Conservation (phyloP, 92 coral and sea anemone genomes). For the Zoanthus sansibaricus region DNA sequence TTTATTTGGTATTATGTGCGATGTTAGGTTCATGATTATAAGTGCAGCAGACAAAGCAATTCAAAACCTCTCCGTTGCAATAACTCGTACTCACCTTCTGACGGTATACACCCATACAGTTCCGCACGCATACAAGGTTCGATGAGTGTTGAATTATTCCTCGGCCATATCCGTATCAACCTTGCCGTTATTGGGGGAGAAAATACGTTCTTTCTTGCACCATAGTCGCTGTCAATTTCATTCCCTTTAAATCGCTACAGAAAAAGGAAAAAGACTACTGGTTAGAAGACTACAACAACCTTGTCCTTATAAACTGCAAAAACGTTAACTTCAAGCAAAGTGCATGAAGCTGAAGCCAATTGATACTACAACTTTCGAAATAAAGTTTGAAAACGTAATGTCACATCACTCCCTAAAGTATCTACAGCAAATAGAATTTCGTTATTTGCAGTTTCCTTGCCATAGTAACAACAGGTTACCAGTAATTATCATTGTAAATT, state of each 20-base stretch:
- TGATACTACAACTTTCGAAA: too few relatives aligned
- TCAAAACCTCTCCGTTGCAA: too few relatives aligned
- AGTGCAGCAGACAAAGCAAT: neutral
- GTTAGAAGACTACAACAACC: neutral
- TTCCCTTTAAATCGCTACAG: constrained; percentile 67
- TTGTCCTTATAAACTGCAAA: neutral
- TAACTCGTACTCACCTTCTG: constrained; percentile 69
- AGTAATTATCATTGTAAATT: too few relatives aligned
- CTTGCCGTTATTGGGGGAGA: constrained; percentile 83
- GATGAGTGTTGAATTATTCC: neutral
- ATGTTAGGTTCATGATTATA: neutral
- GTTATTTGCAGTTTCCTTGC: too few relatives aligned
- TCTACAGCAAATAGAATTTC: too few relatives aligned
- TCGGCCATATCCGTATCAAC: constrained; percentile 72
- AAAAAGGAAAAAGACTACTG: neutral
- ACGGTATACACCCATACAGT: constrained; percentile 90
- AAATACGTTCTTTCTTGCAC: constrained; percentile 1
- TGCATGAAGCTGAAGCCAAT: too few relatives aligned
- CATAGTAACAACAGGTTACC: too few relatives aligned
- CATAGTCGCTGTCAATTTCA: neutral
- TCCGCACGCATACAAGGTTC: constrained; percentile 76
- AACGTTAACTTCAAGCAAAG: too few relatives aligned
- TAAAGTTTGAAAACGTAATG: too few relatives aligned
- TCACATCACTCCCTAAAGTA: too few relatives aligned
- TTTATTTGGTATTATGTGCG: too few relatives aligned